These are phyloP conservation scores for Distichodus sexfasciatus DNA, from an alignment of 2,797 vertebrate species.

Conservation along the genomic window DNA sequence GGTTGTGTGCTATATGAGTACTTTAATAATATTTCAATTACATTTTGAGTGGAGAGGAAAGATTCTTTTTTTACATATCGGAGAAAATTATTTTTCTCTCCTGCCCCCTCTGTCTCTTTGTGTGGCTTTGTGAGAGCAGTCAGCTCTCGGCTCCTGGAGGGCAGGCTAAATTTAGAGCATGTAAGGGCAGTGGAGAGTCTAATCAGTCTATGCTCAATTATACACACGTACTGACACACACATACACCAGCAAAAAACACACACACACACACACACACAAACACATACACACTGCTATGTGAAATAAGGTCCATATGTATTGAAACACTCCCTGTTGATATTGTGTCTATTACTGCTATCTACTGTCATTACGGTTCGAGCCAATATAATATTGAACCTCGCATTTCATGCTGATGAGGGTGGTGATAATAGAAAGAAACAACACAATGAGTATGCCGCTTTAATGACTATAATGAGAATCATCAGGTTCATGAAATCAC, in stretches of 20 bases:
- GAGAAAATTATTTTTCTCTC: not conserved
- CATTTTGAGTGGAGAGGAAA: no score
- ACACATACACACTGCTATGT: conserved; percentile 19
- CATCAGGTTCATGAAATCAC: not conserved
- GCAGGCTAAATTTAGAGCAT: conserved; percentile 13
- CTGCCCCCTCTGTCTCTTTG: not conserved
- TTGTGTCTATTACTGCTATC: conserved; percentile 3
- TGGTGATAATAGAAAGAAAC: conserved; percentile 3
- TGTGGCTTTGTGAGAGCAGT: not conserved
- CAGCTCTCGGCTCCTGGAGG: not conserved
- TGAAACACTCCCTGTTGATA: conserved; percentile 3
- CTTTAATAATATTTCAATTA: not conserved
- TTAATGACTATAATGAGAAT: not conserved
- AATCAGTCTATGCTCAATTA: conserved; percentile 34
- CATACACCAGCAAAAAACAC: not conserved
- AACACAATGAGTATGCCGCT: not conserved
- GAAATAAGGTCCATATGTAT: conserved; percentile 6
- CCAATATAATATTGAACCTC: not conserved
- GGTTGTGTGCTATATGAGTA: not conserved
- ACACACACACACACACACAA: conserved; percentile 2
- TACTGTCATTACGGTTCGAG: not conserved
- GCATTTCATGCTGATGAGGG: not conserved
- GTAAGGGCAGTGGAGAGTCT: conserved; percentile 23
- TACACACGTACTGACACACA: conserved; percentile 9
- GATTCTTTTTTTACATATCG: not conserved